phyloP scores from a whole-genome alignment of 2,888 invertebrate species.

The Perithous albicinctus region DNA sequence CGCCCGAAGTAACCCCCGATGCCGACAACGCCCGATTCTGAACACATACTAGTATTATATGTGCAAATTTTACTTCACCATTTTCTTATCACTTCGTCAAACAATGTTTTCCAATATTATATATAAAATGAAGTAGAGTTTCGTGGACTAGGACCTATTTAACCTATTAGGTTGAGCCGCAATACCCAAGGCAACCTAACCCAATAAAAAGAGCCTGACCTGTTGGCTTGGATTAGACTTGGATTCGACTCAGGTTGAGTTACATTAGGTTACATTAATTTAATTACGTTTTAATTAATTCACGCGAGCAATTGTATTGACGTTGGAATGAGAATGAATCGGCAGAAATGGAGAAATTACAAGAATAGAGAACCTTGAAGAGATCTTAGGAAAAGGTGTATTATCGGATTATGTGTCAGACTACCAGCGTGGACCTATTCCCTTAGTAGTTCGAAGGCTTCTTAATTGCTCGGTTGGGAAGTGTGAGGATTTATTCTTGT shows the following conservation, averaged over 20 bases:
- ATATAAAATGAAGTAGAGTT: too few species aligned
- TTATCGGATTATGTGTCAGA: slow-evolving; percentile 26
- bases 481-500: slow-evolving; percentile 71
- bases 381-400: neutral
- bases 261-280: too few species aligned
- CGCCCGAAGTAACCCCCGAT: slow-evolving; percentile 50
- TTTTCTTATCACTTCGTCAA: neutral
- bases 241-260: too few species aligned
- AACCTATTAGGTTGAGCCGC: too few species aligned
- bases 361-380: slow-evolving; percentile 2
- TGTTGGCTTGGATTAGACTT: too few species aligned
- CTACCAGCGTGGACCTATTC: slow-evolving; percentile 14
- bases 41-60: too few species aligned
- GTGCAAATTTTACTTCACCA: neutral
- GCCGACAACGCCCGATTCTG: too few species aligned
- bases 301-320: neutral
- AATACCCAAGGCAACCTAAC: too few species aligned
- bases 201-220: too few species aligned
- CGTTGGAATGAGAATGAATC: neutral
- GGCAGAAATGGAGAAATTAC: neutral
- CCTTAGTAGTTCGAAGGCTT: slow-evolving; percentile 44
- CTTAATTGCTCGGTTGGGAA: slow-evolving; percentile 12
- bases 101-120: too few species aligned
- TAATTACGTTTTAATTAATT: neutral
- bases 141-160: too few species aligned